Conservation (phyloP, 2,797 vertebrate species). For the Anabacerthia variegaticeps region DNA sequence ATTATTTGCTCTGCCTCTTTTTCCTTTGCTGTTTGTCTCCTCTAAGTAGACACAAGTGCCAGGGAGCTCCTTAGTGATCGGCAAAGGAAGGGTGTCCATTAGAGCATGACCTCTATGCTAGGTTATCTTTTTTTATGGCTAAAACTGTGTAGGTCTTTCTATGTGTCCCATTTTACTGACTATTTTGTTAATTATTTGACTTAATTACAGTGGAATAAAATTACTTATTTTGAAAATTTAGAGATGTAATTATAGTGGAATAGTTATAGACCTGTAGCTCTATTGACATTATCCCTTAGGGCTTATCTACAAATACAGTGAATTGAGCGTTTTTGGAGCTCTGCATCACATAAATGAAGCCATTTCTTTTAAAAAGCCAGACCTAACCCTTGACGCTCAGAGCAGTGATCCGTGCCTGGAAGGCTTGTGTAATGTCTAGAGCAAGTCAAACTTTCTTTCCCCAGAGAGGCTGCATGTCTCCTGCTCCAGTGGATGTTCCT, state of each 20-base stretch:
- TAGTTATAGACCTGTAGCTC: background rate
- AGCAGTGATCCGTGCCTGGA: background rate
- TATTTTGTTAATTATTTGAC: background rate
- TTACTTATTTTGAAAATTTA: background rate
- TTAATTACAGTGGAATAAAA: background rate
- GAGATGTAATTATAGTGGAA: background rate
- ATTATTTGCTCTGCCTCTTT: background rate
- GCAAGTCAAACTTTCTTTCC: background rate
- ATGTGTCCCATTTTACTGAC: background rate
- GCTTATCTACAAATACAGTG: background rate
- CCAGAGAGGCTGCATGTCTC: fast-evolving
- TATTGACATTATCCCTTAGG: background rate
- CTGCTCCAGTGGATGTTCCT: background rate
- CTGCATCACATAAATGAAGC: background rate
- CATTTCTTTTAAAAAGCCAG: background rate
- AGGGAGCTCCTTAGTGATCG: background rate
- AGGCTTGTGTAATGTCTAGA: background rate
- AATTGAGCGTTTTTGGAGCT: background rate
- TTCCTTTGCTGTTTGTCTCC: background rate
- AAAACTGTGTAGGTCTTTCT: background rate
- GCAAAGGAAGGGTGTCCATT: background rate
- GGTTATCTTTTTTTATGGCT: background rate
- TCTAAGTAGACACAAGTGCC: background rate
- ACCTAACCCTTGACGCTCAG: background rate
- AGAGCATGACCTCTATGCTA: background rate